Percentiles rank a stretch among this genome's conserved stretches.
These are phyloP conservation scores for Andrena haemorrhoa DNA, from an alignment of 2,888 invertebrate species.

Conservation along the genomic window DNA sequence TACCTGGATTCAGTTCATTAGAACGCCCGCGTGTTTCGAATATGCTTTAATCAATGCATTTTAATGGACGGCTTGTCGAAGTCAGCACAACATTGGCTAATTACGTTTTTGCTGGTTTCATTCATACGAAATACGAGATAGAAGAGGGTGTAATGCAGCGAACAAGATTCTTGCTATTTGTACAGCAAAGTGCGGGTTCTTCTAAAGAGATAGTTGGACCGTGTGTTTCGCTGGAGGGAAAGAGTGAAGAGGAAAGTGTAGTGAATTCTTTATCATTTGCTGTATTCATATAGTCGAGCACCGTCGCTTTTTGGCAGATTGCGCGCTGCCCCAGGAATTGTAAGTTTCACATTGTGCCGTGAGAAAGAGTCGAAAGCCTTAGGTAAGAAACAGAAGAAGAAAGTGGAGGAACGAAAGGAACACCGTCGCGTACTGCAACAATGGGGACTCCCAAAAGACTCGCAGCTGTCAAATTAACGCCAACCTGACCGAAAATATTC, in stretches of 20 bases:
- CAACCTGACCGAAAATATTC: constrained; percentile 11
- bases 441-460: constrained; percentile 20
- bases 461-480: constrained; percentile 24
- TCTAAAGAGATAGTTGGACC: no score
- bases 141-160: no score
- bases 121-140: no score
- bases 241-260: background rate
- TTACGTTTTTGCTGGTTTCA: background rate
- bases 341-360: constrained; percentile 6
- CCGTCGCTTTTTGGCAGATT: constrained; percentile 3
- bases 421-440: constrained; percentile 16
- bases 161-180: no score
- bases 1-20: constrained; percentile 60
- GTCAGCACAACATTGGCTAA: no score
- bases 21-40: constrained; percentile 37
- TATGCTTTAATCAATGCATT: constrained; percentile 51
- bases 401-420: background rate
- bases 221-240: no score
- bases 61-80: constrained; percentile 27
- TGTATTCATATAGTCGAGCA: background rate
- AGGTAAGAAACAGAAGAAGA: constrained; percentile 3
- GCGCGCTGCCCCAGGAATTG: background rate
- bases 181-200: no score
- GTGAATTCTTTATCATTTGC: background rate
- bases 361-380: background rate